Evolutionary conservation across 2,113 vertebrate genomes (phyloP).

Genomic region (Nannobrachium achirus): DNA sequence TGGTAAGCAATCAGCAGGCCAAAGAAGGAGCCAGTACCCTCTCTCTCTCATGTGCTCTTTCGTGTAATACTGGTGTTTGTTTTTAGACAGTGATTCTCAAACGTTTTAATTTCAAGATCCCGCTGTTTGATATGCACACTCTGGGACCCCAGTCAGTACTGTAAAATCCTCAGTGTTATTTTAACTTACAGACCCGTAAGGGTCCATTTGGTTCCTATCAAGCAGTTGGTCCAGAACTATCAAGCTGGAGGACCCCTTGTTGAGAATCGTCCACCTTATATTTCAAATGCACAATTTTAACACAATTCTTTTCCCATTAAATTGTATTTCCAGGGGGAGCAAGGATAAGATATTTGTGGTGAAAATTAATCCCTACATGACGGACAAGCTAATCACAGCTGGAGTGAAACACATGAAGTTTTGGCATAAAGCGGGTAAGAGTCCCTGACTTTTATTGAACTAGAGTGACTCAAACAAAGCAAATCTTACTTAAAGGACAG

Average conservation of each 20-base stretch:
- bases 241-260: no score
- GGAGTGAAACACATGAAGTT: slow-evolving; percentile 98
- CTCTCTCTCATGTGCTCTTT: background rate
- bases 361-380: slow-evolving; percentile 95
- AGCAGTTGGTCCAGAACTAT: no score
- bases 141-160: no score
- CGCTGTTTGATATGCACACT: no score
- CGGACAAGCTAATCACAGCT: slow-evolving; percentile 96
- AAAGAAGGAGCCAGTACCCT: background rate
- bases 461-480: background rate
- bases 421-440: slow-evolving; percentile 95
- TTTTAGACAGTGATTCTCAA: background rate
- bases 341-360: slow-evolving; percentile 99
- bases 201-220: no score
- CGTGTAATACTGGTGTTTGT: background rate
- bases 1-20: background rate
- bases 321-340: slow-evolving; percentile 88
- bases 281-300: slow-evolving; percentile 7
- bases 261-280: background rate
- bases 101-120: no score
- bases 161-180: no score
- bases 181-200: no score
- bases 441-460: background rate
- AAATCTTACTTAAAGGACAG: slow-evolving; percentile 25
- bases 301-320: background rate